A percentile compares a stretch with the other conserved stretches of the same genome.
These are phyloP conservation scores for Caenorhabditis afra DNA, from an alignment of 2,888 invertebrate genomes.

Conservation along the genomic window DNA sequence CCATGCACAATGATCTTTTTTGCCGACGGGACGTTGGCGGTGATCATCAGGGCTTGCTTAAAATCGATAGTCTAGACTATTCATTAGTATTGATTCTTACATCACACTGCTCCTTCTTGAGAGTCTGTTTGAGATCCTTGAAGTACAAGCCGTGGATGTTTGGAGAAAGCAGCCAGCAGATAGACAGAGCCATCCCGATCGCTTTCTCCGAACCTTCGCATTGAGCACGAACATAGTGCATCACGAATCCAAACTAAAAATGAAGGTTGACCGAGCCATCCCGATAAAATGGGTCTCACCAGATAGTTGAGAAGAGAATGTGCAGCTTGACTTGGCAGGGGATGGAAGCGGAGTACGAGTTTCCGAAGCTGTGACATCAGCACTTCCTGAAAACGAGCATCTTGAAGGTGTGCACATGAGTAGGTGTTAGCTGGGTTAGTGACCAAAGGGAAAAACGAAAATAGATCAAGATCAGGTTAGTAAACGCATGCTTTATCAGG, in stretches of 20 bases:
- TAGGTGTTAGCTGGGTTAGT: background rate
- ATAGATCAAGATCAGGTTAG: background rate
- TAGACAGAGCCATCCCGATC: conserved; percentile 89
- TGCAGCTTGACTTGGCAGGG: conserved; percentile 89
- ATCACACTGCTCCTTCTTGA: conserved; percentile 98
- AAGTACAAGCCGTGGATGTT: conserved; percentile 99
- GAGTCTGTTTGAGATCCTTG: conserved; percentile 97
- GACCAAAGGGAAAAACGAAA: background rate
- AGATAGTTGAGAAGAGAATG: conserved; percentile 98
- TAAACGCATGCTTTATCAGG: conserved; percentile 8
- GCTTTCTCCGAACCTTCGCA: conserved; percentile 93
- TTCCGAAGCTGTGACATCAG: conserved; percentile 93
- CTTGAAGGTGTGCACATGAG: background rate
- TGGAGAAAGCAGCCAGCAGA: conserved; percentile 98
- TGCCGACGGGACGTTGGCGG: conserved; percentile 98
- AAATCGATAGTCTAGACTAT: too few relatives aligned
- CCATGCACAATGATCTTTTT: conserved; percentile 87
- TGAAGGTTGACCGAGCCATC: background rate
- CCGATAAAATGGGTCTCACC: conserved; percentile 81
- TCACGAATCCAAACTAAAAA: conserved; percentile 90
- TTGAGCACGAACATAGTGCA: conserved; percentile 98
- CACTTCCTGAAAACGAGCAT: conserved; percentile 85
- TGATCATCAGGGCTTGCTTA: conserved; percentile 92
- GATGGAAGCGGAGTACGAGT: conserved; percentile 86
- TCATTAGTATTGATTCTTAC: conserved; percentile 83